phyloP scores from a whole-genome alignment of 2,888 invertebrate genomes.

The Pasiphila rectangulata region DNA sequence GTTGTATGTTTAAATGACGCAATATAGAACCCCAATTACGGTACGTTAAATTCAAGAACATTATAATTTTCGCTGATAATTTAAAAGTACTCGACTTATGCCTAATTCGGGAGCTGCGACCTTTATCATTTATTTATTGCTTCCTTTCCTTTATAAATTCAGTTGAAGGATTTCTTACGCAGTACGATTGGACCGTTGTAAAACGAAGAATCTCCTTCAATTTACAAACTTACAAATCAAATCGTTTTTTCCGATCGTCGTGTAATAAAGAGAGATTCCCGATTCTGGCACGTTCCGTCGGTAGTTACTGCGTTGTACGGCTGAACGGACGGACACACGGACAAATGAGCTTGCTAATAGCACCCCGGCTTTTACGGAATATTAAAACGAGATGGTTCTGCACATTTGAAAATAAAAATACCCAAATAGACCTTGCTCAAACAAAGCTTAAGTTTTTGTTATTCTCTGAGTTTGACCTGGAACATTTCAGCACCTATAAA shows the following conservation, averaged over 20 bases:
- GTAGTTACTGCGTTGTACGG: conserved; percentile 27
- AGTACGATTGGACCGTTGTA: neutral
- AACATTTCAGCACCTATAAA: conserved; percentile 6
- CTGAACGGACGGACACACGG: conserved; percentile 25
- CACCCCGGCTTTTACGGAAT: conserved; percentile 19
- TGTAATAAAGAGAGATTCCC: conserved; percentile 22
- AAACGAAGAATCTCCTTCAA: neutral
- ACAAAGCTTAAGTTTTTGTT: neutral
- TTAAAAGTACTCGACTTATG: too few relatives aligned
- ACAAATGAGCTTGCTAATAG: conserved; percentile 29
- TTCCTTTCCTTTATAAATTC: neutral
- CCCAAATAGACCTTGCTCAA: neutral
- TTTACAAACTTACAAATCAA: conserved; percentile 7
- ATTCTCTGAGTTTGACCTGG: neutral
- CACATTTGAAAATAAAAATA: neutral
- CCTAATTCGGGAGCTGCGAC: too few relatives aligned
- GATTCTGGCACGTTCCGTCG: conserved; percentile 18
- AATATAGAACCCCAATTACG: too few relatives aligned
- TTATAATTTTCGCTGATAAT: too few relatives aligned
- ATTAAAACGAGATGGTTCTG: conserved; percentile 15
- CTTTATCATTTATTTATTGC: neutral
- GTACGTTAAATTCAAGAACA: too few relatives aligned
- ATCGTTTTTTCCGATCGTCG: conserved; percentile 14
- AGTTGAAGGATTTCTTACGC: neutral
- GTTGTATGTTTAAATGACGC: too few relatives aligned